Evolutionary conservation across 2,113 vertebrate species (phyloP), one percentile per base, ranked within the genome.

Genomic region (Oriolus oriolus): DNA sequence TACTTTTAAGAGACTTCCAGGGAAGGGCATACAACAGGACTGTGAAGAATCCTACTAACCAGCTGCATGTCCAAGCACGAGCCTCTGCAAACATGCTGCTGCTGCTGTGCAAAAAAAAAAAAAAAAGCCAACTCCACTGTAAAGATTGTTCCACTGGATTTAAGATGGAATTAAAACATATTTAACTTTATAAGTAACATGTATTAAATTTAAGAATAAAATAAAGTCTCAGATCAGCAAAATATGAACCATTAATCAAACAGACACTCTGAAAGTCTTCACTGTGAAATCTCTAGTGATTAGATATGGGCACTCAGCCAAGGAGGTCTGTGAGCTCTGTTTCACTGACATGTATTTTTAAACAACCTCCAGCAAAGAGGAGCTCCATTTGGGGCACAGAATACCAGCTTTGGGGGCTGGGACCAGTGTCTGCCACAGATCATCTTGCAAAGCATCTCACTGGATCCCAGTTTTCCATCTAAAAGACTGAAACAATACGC

Each of bases 281-380:
- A 18, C 65, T 79, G 74, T 82, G 91, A 75, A 87, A 71, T 79
- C 65, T 54, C 86, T 27, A 30, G 70, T 65, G 89, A 96, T 89
- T 70, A 95, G 91, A 81, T 76, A 6, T 8, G 37, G 95, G 94
- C 84, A 47, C 45, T 63, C 74, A 57, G 89, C 91, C 94, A 96
- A n/a, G 47, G 49, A 68, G 74, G 74, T 33, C 77, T 77, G 84
- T 12, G 28, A 92, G 94, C 80, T 95, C 87, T 56, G 73, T 93
- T 94, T 89, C 91, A 84, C 60, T 75, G 80, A 90, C 93, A 90
- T 75, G 84, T 89, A 91, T 93, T 95, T 96, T 97, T 95, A 92
- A 95, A 95, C 84, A 59, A 63, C 73, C 81, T 95, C 74, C 84
- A 84, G 69, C 81, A 56, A 52, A 37, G 73, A 92, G 24, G 52